These are phyloP conservation scores for Nothocercus nigrocapillus DNA, from an alignment of 2,113 vertebrate species.

Conservation along the genomic window DNA sequence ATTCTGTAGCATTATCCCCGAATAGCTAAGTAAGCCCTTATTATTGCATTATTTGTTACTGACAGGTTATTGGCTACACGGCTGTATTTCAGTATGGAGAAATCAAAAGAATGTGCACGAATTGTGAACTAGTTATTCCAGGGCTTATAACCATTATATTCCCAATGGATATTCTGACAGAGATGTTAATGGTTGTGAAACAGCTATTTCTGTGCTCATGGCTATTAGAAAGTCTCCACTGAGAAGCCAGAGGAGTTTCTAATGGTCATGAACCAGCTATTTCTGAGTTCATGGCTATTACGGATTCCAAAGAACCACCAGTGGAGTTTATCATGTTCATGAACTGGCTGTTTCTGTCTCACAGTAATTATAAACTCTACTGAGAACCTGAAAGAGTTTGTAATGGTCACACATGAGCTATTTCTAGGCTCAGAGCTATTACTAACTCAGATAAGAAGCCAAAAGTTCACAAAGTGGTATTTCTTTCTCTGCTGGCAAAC, in stretches of 20 bases:
- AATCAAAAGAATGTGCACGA: neutral
- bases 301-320: constrained; percentile 16
- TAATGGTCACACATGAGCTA: constrained; percentile 52
- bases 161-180: constrained; percentile 28
- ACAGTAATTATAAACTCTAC: constrained; percentile 33
- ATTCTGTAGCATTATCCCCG: neutral
- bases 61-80: neutral
- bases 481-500: constrained; percentile 51
- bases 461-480: constrained; percentile 61
- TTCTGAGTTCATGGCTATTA: constrained; percentile 51
- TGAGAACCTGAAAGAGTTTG: constrained; percentile 48
- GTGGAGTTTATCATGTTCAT: constrained; percentile 37
- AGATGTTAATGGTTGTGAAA: constrained; percentile 39
- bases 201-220: constrained; percentile 47
- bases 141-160: constrained; percentile 23
- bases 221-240: constrained; percentile 38
- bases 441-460: constrained; percentile 49
- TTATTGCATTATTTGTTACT: neutral
- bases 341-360: constrained; percentile 24
- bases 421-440: constrained; percentile 44
- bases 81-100: neutral
- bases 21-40: neutral
- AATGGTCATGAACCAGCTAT: constrained; percentile 41
- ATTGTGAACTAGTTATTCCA: neutral
- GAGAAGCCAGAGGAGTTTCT: constrained; percentile 53